Evolutionary conservation across 2,113 vertebrate genomes (phyloP), one percentile per base, ranked within the genome.

Genomic region (Dendrocopos noguchii): DNA sequence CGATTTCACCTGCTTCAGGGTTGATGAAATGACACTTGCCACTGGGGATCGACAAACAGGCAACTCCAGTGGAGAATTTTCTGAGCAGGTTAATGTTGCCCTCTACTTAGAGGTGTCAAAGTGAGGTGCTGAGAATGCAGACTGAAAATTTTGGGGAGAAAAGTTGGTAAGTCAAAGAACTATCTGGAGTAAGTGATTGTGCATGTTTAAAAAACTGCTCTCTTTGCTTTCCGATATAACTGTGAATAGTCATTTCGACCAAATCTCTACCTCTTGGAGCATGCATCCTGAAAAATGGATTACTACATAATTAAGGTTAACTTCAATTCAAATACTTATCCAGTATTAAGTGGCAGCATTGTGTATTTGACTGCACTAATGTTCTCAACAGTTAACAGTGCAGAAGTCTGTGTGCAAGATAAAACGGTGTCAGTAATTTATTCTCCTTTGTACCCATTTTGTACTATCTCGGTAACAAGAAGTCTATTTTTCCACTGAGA

Each of bases 261-360:
- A 67, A 66, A 60, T 56, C 61, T 72, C 36, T 88, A 5, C 21
- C 33, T 90, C n/a, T 65, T 10, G 21, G 21, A 47, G 25, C 10
- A 76, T 79, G 9, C 9, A 17, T 19, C 9, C 46, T 83, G 81
- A 64, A 50, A 84, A 85, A 44, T 21, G 3, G 84, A 74, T 33
- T 47, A 59, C 14, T 28, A 13, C 16, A 19, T 42, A 5, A 8
- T 53, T 60, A 28, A 28, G 0, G 0, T 15, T 21, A 74, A 13
- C 14, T 60, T 70, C 0, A 15, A 18, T 67, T 77, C 21, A 71
- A 59, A 24, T 27, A 27, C 10, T 64, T 81, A 5, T 7, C 21
- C 24, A 52, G 10, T 10, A 28, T 27, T 22, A 66, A 42, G 7
- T 16, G 4, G 15, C 5, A 74, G 6, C 36, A 67, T 39, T 13